Evolutionary conservation across 2,113 vertebrate genomes (phyloP).

Genomic region (Tychaedon coryphoeus): DNA sequence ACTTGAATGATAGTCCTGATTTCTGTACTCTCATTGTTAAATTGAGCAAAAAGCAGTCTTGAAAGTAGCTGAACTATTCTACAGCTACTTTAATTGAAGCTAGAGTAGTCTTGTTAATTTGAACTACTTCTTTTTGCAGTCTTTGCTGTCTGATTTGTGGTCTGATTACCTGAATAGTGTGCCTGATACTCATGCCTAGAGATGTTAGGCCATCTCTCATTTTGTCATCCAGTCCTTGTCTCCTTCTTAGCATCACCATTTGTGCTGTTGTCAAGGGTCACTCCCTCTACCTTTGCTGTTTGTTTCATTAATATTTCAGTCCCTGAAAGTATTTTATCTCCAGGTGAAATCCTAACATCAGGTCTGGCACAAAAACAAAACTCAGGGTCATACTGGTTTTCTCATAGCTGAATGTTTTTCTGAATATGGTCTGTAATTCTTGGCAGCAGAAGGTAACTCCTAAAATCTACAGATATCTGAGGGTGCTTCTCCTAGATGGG

Average conservation of each 20-base stretch:
- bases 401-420: neutral
- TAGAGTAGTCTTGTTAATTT: neutral
- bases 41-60: neutral
- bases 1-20: neutral
- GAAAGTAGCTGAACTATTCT: neutral
- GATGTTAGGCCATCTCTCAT: neutral
- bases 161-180: neutral
- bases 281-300: neutral
- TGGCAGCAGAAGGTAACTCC: neutral
- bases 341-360: neutral
- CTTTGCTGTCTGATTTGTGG: neutral
- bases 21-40: neutral
- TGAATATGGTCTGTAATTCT: neutral
- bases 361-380: neutral
- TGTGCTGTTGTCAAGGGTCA: neutral
- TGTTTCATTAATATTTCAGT: conserved; percentile 5
- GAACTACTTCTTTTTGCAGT: neutral
- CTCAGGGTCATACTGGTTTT: neutral
- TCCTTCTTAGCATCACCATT: neutral
- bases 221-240: neutral
- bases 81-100: neutral
- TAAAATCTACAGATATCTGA: neutral
- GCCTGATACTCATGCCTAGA: neutral
- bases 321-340: neutral
- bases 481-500: neutral